Evolutionary conservation across 1,140 invertebrate species (phyloP).

Genomic region (Bombus balteatus): DNA sequence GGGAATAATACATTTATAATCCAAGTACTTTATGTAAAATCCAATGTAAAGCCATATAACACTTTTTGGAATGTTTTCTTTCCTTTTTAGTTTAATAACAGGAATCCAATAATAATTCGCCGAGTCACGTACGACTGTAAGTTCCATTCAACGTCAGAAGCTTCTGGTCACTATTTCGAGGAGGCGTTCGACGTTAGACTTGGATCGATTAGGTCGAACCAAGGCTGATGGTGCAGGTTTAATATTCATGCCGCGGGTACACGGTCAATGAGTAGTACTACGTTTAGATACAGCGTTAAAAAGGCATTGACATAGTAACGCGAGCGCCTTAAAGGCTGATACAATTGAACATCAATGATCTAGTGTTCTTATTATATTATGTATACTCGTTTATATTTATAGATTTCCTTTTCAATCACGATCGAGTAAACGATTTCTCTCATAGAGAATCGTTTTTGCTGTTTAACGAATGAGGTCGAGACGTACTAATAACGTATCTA

Average conservation of each 20-base stretch:
- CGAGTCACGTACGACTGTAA: background rate
- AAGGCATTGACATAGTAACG: conserved; percentile 45
- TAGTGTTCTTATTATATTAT: background rate
- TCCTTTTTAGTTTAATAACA: too few species aligned
- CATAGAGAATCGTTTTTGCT: background rate
- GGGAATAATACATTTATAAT: too few species aligned
- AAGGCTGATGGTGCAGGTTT: conserved; percentile 19
- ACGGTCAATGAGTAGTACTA: conserved; percentile 19
- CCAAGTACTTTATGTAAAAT: too few species aligned
- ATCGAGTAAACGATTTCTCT: background rate
- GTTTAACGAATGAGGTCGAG: background rate
- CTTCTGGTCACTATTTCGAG: background rate
- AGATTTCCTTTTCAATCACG: background rate
- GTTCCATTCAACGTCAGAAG: background rate
- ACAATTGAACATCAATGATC: background rate
- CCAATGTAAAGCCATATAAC: too few species aligned
- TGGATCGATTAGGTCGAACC: conserved; percentile 13
- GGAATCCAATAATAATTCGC: background rate
- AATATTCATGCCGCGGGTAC: conserved; percentile 6
- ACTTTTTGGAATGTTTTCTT: too few species aligned
- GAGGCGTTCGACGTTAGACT: conserved; percentile 6
- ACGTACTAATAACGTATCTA: background rate
- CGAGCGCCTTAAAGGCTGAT: background rate
- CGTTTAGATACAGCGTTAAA: conserved; percentile 19
- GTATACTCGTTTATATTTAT: background rate